phyloP scores from a whole-genome alignment of 2,797 vertebrate species.

The Pseudomugil tenellus region DNA sequence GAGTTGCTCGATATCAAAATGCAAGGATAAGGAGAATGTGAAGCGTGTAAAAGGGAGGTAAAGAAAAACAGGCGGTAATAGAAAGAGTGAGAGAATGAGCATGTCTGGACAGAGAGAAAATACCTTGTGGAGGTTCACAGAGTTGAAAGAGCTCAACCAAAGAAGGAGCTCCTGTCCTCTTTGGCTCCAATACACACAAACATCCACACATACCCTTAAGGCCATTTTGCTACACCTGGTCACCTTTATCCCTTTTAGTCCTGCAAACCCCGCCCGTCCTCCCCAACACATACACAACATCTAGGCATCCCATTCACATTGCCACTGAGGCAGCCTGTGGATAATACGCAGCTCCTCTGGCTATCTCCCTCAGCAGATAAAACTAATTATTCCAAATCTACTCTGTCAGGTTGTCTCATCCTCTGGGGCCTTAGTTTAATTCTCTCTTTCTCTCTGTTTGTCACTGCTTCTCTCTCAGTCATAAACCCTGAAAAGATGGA shows the following conservation, averaged over 20 bases:
- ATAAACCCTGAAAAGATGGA: conserved; percentile 50
- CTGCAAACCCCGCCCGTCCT: conserved; percentile 35
- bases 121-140: conserved; percentile 78
- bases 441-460: conserved; percentile 31
- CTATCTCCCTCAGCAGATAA: conserved; percentile 75
- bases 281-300: conserved; percentile 47
- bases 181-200: conserved; percentile 54
- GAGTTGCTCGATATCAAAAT: conserved; percentile 46
- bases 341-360: conserved; percentile 58
- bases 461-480: conserved; percentile 31
- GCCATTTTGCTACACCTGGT: conserved; percentile 81
- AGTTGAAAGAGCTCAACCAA: conserved; percentile 82
- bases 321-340: conserved; percentile 50
- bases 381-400: conserved; percentile 80
- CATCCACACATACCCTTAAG: conserved; percentile 63
- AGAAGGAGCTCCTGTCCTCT: conserved; percentile 77
- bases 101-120: conserved; percentile 84
- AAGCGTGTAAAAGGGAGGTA: conserved; percentile 56
- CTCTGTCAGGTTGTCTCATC: conserved; percentile 76
- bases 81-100: conserved; percentile 67
- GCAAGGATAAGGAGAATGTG: conserved; percentile 48
- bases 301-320: conserved; percentile 36
- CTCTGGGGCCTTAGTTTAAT: conserved; percentile 64
- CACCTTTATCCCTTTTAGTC: conserved; percentile 77
- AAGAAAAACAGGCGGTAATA: conserved; percentile 55